These are phyloP conservation scores for Acinonyx jubatus DNA, from an alignment of 2,113 vertebrate species.

Conservation along the genomic window DNA sequence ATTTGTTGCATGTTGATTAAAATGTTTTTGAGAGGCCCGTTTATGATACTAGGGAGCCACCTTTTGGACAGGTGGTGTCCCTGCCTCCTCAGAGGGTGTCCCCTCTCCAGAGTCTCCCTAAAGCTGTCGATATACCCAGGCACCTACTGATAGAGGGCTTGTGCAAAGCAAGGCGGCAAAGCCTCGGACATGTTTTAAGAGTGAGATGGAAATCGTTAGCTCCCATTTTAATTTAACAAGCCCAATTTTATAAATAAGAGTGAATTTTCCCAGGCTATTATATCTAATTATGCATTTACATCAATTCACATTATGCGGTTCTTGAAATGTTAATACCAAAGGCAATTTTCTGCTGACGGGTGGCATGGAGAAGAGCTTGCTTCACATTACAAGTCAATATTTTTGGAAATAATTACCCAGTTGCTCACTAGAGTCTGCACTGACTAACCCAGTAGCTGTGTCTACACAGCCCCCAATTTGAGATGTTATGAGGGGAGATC, in stretches of 20 bases:
- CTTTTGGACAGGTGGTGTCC: constrained; percentile 77
- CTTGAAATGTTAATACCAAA: constrained; percentile 80
- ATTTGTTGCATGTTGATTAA: background rate
- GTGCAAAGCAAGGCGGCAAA: background rate
- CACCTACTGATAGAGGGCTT: background rate
- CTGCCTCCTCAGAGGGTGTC: constrained; percentile 53
- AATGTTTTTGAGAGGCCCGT: background rate
- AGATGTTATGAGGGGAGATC: background rate
- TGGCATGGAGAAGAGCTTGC: constrained; percentile 61
- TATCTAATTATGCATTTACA: constrained; percentile 82
- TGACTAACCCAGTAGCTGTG: background rate
- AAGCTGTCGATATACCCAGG: background rate
- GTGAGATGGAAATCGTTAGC: constrained; percentile 66
- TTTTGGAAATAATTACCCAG: constrained; percentile 64
- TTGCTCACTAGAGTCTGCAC: constrained; percentile 48
- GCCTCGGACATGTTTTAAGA: constrained; percentile 51
- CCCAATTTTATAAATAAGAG: constrained; percentile 81
- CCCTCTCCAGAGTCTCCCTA: constrained; percentile 43
- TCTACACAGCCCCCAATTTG: background rate
- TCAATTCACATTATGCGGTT: constrained; percentile 75
- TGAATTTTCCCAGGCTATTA: constrained; percentile 75
- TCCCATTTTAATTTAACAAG: constrained; percentile 80
- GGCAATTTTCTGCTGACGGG: constrained; percentile 68
- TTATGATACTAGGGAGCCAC: constrained; percentile 51
- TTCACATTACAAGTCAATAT: constrained; percentile 68